Percentiles rank a stretch among this genome's conserved stretches.
Evolutionary conservation across 2,888 invertebrate species (phyloP).

Genomic region (Drosophila monieri): DNA sequence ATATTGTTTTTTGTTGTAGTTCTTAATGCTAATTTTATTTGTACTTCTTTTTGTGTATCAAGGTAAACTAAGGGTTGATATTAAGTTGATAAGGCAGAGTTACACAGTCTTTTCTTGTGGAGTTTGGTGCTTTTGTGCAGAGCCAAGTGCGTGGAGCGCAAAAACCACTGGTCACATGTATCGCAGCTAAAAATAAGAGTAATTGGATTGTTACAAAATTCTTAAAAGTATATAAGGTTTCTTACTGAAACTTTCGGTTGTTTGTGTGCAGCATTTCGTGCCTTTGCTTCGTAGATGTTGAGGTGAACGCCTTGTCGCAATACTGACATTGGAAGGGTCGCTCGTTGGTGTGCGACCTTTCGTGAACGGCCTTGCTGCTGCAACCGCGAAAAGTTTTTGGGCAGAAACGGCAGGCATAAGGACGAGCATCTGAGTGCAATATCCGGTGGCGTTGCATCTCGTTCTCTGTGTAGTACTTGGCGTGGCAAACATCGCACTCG

Average conservation of each 20-base stretch:
- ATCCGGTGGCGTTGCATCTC: slow-evolving; percentile 61
- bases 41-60: too few relatives aligned
- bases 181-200: slow-evolving; percentile 50
- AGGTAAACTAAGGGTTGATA: too few relatives aligned
- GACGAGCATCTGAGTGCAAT: slow-evolving; percentile 54
- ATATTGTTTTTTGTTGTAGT: too few relatives aligned
- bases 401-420: slow-evolving; percentile 56
- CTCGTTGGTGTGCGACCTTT: slow-evolving; percentile 64
- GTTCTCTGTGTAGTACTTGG: slow-evolving; percentile 55
- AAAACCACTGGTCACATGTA: slow-evolving; percentile 58
- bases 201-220: background rate
- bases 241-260: slow-evolving; percentile 57
- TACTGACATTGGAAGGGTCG: slow-evolving; percentile 58
- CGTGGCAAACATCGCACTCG: slow-evolving; percentile 58
- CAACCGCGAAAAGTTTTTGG: slow-evolving; percentile 64
- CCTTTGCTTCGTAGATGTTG: slow-evolving; percentile 50
- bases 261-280: slow-evolving; percentile 58
- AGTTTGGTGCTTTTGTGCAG: slow-evolving; percentile 53
- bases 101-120: slow-evolving; percentile 40
- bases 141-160: slow-evolving; percentile 52
- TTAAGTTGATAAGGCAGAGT: background rate
- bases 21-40: too few relatives aligned
- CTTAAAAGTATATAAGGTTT: background rate
- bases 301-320: slow-evolving; percentile 60
- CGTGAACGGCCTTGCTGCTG: slow-evolving; percentile 61